phyloP scores from a whole-genome alignment of 1,140 invertebrate genomes.

The Orchestia grillus region DNA sequence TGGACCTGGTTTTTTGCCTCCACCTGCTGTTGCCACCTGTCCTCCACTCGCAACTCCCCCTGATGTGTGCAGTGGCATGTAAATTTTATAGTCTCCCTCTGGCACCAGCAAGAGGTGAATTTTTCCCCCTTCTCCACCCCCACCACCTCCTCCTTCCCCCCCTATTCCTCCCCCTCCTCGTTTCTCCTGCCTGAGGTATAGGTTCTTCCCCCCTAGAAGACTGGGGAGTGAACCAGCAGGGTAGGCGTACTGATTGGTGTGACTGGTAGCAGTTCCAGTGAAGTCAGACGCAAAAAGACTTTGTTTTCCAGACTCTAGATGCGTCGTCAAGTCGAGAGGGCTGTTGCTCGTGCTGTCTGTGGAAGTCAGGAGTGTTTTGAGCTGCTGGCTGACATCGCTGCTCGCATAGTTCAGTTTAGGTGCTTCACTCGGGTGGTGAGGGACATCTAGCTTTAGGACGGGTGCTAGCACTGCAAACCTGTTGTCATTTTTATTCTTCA shows the following conservation, averaged over 20 bases:
- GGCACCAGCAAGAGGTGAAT: constrained; percentile 10
- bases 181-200: background rate
- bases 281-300: background rate
- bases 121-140: constrained; percentile 23
- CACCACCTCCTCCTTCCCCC: constrained; percentile 39
- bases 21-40: background rate
- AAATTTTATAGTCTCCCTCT: constrained; percentile 28
- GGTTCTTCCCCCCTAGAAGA: background rate
- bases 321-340: background rate
- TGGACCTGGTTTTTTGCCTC: background rate
- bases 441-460: background rate
- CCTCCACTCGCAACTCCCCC: background rate
- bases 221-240: background rate
- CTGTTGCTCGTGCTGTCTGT: background rate
- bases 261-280: background rate
- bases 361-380: background rate
- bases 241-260: background rate
- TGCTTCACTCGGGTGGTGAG: background rate
- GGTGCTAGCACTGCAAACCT: background rate
- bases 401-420: background rate
- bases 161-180: background rate
- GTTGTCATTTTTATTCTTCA: background rate
- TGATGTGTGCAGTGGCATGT: background rate
- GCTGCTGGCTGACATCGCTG: background rate
- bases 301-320: background rate